Evolutionary conservation across 1,140 invertebrate genomes (phyloP).

Genomic region (Pseudomyrmex flavicornis): DNA sequence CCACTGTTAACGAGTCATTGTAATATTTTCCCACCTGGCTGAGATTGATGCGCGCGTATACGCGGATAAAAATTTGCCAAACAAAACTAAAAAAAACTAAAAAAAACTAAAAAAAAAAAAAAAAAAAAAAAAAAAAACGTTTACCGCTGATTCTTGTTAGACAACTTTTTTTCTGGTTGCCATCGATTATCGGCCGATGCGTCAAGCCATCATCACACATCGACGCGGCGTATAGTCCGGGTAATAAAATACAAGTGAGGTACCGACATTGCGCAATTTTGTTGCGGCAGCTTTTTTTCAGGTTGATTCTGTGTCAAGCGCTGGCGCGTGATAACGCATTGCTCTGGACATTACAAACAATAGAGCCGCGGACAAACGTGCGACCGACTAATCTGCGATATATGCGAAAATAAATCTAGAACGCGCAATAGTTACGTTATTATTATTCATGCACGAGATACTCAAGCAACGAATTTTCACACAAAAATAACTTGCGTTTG

Average conservation of each 20-base stretch:
- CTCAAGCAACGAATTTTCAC: slow-evolving; percentile 43
- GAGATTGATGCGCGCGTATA: slow-evolving; percentile 32
- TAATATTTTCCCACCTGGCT: slow-evolving; percentile 50
- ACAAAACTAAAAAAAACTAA: slow-evolving; percentile 10
- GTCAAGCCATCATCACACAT: slow-evolving; percentile 63
- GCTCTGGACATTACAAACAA: slow-evolving; percentile 67
- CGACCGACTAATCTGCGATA: slow-evolving; percentile 57
- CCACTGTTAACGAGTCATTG: slow-evolving; percentile 59
- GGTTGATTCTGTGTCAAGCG: slow-evolving; percentile 61
- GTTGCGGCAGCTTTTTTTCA: slow-evolving; percentile 65
- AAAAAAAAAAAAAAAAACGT: slow-evolving; percentile 1
- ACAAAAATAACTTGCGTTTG: neutral
- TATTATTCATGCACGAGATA: slow-evolving; percentile 41
- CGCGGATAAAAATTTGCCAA: slow-evolving; percentile 43
- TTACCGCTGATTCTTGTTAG: slow-evolving; percentile 59
- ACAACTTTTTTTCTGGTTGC: slow-evolving; percentile 54
- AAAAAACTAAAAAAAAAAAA: slow-evolving; percentile 9
- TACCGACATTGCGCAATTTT: slow-evolving; percentile 69
- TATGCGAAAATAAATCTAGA: slow-evolving; percentile 67
- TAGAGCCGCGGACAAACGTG: slow-evolving; percentile 58
- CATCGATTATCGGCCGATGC: slow-evolving; percentile 68
- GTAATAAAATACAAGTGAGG: slow-evolving; percentile 68
- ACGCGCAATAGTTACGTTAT: slow-evolving; percentile 61
- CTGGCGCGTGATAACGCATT: slow-evolving; percentile 64
- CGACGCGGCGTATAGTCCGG: slow-evolving; percentile 65